These are phyloP conservation scores for Ctena decussata DNA, from an alignment of 2,888 invertebrate species.

Conservation along the genomic window DNA sequence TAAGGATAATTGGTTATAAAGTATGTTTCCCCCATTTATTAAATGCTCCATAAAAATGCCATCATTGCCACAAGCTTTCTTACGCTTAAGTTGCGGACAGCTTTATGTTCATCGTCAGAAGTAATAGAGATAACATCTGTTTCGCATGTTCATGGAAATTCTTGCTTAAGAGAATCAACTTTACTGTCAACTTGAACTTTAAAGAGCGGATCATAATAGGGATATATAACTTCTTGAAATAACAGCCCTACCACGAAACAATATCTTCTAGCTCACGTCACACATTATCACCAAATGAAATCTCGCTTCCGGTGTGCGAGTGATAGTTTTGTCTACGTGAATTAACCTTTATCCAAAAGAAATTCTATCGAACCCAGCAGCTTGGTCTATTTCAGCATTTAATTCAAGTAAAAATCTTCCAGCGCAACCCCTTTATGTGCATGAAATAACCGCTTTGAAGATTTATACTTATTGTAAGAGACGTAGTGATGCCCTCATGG, in stretches of 20 bases:
- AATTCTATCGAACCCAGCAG: neutral
- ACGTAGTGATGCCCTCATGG: neutral
- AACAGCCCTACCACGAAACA: neutral
- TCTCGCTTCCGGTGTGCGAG: neutral
- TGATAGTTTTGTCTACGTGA: neutral
- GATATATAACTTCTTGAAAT: neutral
- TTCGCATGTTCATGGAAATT: neutral
- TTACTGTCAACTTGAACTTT: neutral
- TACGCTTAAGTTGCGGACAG: neutral
- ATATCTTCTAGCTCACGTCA: neutral
- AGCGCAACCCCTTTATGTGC: neutral
- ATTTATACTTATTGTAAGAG: neutral
- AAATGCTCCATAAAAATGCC: neutral
- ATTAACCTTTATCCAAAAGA: neutral
- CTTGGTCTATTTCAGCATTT: neutral
- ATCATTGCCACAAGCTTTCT: constrained; percentile 3
- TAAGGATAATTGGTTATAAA: neutral
- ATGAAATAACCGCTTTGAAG: neutral
- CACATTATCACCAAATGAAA: neutral
- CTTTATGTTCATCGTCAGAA: neutral
- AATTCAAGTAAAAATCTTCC: neutral
- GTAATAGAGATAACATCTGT: neutral
- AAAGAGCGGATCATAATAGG: neutral
- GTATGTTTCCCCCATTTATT: neutral
- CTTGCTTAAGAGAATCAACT: neutral